Base-by-base conservation (phyloP, 2,797 vertebrate species). In the Triplophysa bombifrons region DNA sequence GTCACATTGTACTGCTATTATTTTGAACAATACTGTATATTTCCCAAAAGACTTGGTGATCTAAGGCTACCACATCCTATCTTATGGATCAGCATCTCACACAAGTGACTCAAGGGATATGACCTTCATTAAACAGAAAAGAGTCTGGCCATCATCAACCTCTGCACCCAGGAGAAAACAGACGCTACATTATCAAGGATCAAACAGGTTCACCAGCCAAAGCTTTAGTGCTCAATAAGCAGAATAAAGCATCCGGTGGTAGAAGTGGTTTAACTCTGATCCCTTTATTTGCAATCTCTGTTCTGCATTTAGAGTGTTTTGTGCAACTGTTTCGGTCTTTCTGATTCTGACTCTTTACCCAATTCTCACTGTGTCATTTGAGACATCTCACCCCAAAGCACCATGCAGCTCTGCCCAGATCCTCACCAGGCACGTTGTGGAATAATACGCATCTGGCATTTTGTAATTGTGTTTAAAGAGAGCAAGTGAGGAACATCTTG, bases 51-150 rank as follows among this genome's bases (percentile, higher is more conserved):
- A 61, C 44, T 38, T 20, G 38, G 61, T 73, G 70, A 73, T 51
- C 70, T 50, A 80, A 60, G 53, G 51, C 41, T 80, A 80, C 68
- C 5, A 27, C 48, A 56, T 30, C 50, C 20, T 16, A 55, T 71
- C 9, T 76, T 63, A 63, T 63, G 25, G 30, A 76, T 71, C 25
- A 76, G 4, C 72, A 63, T 19, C 58, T 63, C 4, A 53, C 53
- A 48, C 10, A 8, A 22, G 11, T 20, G 60, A 61, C 80, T 73
- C 78, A 7, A 73, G 70, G 63, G 61, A 73, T 14, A 61, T 65
- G 55, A 70, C 71, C 68, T 75, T 75, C 65, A 76, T 76, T 81
- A 75, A 81, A 58, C 34, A 8, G 5, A 25, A 50, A 19, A 64
- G 56, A 44, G 22, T 60, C 38, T 79, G 60, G 64, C 60, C 61